phyloP scores from a whole-genome alignment of 2,888 invertebrate genomes.

The Ferrisia virgata region DNA sequence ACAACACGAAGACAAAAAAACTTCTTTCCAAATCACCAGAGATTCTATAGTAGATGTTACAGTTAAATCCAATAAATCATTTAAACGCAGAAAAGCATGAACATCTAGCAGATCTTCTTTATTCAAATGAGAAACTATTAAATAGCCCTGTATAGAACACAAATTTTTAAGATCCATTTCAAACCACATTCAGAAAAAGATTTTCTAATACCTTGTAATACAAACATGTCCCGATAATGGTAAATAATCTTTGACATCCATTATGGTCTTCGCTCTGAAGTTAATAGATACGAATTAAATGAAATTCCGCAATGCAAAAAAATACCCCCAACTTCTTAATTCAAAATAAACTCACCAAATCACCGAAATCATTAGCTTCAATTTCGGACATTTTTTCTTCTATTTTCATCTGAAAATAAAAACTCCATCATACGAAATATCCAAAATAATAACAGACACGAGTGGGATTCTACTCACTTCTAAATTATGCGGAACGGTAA shows the following conservation, averaged over 20 bases:
- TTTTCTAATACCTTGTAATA: slow-evolving; percentile 56
- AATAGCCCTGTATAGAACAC: slow-evolving; percentile 59
- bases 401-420: slow-evolving; percentile 46
- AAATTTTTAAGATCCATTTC: not conserved
- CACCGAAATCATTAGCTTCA: slow-evolving; percentile 60
- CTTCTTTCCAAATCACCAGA: slow-evolving; percentile 73
- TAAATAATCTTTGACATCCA: slow-evolving; percentile 69
- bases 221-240: slow-evolving; percentile 64
- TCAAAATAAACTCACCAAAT: slow-evolving; percentile 63
- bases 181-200: not conserved
- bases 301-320: not conserved
- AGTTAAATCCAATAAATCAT: slow-evolving; percentile 70
- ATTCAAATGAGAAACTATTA: slow-evolving; percentile 75
- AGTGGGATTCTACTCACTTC: not conserved
- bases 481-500: not conserved
- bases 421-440: slow-evolving; percentile 8
- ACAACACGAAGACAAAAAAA: slow-evolving; percentile 60
- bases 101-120: slow-evolving; percentile 72
- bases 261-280: slow-evolving; percentile 69
- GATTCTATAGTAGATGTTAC: slow-evolving; percentile 66
- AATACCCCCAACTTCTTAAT: not conserved
- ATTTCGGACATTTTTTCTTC: slow-evolving; percentile 47
- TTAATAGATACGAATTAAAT: slow-evolving; percentile 12
- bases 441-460: not conserved
- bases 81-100: slow-evolving; percentile 69